Percentiles rank a stretch among this genome's conserved stretches.
Evolutionary conservation across 1,140 invertebrate species (phyloP).

Genomic region (Drosophila repleta): DNA sequence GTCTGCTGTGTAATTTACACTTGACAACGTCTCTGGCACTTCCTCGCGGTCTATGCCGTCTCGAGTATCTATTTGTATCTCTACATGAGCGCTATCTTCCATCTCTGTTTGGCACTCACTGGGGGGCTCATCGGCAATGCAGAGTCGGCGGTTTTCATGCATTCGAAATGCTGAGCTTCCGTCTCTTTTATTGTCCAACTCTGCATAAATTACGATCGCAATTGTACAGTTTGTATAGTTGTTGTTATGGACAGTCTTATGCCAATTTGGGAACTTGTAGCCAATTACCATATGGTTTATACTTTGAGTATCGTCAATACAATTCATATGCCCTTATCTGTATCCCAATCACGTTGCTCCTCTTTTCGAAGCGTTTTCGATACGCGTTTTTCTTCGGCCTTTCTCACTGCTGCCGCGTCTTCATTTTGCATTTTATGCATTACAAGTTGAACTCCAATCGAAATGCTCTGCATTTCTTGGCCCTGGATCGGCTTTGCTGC

Average conservation of each 20-base stretch:
- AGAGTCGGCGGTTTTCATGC: slow-evolving; percentile 53
- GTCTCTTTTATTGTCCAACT: slow-evolving; percentile 43
- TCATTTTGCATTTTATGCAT: slow-evolving; percentile 6
- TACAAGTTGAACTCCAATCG: slow-evolving; percentile 14
- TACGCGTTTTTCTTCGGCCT: slow-evolving; percentile 3
- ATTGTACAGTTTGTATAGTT: slow-evolving; percentile 16
- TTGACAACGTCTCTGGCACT: slow-evolving; percentile 45
- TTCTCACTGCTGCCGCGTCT: neutral
- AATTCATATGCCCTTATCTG: slow-evolving; percentile 43
- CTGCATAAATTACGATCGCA: slow-evolving; percentile 61
- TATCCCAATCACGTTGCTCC: slow-evolving; percentile 56
- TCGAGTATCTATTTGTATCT: slow-evolving; percentile 20
- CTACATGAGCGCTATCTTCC: slow-evolving; percentile 1
- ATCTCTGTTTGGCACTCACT: slow-evolving; percentile 27
- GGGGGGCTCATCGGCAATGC: slow-evolving; percentile 54
- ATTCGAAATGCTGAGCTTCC: slow-evolving; percentile 68
- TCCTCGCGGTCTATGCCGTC: slow-evolving; percentile 22
- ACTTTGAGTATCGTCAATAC: slow-evolving; percentile 38
- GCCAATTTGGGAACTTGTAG: slow-evolving; percentile 57
- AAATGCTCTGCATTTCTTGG: neutral
- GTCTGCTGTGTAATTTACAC: slow-evolving; percentile 35
- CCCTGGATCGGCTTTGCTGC: neutral
- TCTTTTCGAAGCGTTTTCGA: slow-evolving; percentile 10
- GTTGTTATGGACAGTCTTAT: slow-evolving; percentile 51
- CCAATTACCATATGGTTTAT: slow-evolving; percentile 60